Conservation (phyloP, 2,888 invertebrate species). For the Lithophane socia region DNA sequence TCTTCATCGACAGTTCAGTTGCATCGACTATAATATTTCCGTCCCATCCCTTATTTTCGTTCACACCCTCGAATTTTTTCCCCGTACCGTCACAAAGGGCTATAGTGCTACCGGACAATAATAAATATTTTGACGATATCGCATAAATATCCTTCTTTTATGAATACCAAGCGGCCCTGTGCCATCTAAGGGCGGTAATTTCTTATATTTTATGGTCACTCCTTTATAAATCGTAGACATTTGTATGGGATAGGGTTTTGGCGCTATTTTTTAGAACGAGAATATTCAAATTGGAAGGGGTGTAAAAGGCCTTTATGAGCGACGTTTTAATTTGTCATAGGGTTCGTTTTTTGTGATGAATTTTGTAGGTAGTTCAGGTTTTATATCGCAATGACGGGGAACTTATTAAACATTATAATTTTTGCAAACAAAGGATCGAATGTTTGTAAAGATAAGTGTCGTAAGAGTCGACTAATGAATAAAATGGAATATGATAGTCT, state of each 20-base stretch:
- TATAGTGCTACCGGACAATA: constrained; percentile 88
- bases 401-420: too few species aligned
- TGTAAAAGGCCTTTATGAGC: constrained; percentile 59
- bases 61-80: constrained; percentile 88
- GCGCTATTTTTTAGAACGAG: constrained; percentile 76
- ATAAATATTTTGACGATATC: constrained; percentile 91
- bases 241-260: constrained; percentile 80
- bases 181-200: constrained; percentile 86
- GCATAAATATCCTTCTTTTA: constrained; percentile 89
- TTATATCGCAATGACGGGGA: background rate
- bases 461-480: too few species aligned
- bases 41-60: constrained; percentile 73
- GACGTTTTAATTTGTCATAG: constrained; percentile 64
- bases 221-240: constrained; percentile 87
- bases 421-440: too few species aligned
- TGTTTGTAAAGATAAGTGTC: too few species aligned
- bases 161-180: constrained; percentile 87
- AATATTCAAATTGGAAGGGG: constrained; percentile 68
- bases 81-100: constrained; percentile 85
- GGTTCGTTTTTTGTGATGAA: constrained; percentile 26
- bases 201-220: constrained; percentile 86
- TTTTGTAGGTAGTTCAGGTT: constrained; percentile 11
- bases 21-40: background rate
- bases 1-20: background rate
- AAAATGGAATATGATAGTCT: too few species aligned